Evolutionary conservation across 2,888 invertebrate genomes (phyloP).

Genomic region (Tinea semifulvella): DNA sequence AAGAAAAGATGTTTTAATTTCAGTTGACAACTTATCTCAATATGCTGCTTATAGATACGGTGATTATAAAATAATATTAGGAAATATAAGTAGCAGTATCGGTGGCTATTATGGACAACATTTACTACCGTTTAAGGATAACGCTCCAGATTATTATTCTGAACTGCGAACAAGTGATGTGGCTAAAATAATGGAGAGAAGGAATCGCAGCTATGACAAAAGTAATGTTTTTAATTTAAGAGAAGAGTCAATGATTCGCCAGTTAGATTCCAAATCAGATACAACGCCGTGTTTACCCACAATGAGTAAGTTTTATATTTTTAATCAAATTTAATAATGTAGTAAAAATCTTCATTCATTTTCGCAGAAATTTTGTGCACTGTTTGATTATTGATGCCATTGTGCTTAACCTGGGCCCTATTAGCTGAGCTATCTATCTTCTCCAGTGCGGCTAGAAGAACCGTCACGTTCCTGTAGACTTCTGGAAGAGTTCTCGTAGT

Average conservation of each 20-base stretch:
- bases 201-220: slow-evolving; percentile 35
- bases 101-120: slow-evolving; percentile 45
- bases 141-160: slow-evolving; percentile 42
- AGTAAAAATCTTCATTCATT: too few species aligned
- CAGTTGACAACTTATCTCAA: slow-evolving; percentile 27
- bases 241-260: slow-evolving; percentile 33
- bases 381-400: too few species aligned
- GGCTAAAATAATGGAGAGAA: slow-evolving; percentile 35
- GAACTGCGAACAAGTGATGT: slow-evolving; percentile 35
- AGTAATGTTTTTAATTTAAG: slow-evolving; percentile 35
- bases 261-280: slow-evolving; percentile 39
- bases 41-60: slow-evolving; percentile 38
- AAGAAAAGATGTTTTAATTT: slow-evolving; percentile 31
- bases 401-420: too few species aligned
- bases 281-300: slow-evolving; percentile 43
- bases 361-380: too few species aligned
- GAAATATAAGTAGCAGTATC: slow-evolving; percentile 28
- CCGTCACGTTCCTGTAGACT: too few species aligned
- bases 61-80: slow-evolving; percentile 35
- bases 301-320: slow-evolving; percentile 46
- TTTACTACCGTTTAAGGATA: slow-evolving; percentile 33
- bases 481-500: too few species aligned
- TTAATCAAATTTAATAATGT: too few species aligned
- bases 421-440: too few species aligned
- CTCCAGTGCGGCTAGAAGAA: too few species aligned